Conservation (phyloP, 1,140 invertebrate genomes). For the Dreissena rostriformis region DNA sequence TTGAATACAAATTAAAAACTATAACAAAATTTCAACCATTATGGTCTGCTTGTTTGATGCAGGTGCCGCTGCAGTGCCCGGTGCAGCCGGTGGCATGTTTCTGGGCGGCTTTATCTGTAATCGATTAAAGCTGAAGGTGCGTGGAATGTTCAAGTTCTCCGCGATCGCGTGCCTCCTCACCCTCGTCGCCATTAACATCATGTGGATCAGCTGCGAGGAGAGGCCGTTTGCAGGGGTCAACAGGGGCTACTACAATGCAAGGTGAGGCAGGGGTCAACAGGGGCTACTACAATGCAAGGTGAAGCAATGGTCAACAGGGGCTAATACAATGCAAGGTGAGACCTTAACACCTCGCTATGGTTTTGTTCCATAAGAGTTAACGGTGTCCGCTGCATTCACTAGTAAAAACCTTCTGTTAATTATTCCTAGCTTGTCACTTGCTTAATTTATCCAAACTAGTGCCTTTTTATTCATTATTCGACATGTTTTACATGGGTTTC, state of each 20-base stretch:
- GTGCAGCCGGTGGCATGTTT: constrained; percentile 63
- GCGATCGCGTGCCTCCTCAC: constrained; percentile 39
- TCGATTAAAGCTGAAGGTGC: constrained; percentile 54
- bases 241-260: constrained; percentile 71
- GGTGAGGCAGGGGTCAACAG: constrained; percentile 84
- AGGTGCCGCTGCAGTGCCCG: constrained; percentile 83
- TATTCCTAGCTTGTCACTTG: no score
- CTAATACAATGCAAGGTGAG: no score
- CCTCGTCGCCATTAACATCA: constrained; percentile 17
- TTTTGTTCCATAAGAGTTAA: no score
- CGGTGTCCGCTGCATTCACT: no score
- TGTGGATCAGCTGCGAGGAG: constrained; percentile 59
- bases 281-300: no score
- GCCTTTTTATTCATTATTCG: no score
- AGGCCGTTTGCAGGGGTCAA: constrained; percentile 81
- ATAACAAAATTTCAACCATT: no score
- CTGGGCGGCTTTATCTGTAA: constrained; percentile 60
- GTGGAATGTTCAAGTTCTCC: constrained; percentile 53
- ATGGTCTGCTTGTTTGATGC: constrained; percentile 31
- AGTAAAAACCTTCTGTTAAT: no score
- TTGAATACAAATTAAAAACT: no score
- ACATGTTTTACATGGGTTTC: no score
- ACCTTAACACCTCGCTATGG: no score
- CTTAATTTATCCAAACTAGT: no score
- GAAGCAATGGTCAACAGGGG: constrained; percentile 83